Evolutionary conservation across 2,888 invertebrate genomes (phyloP).

Genomic region (Disparrhopalites patrizii): DNA sequence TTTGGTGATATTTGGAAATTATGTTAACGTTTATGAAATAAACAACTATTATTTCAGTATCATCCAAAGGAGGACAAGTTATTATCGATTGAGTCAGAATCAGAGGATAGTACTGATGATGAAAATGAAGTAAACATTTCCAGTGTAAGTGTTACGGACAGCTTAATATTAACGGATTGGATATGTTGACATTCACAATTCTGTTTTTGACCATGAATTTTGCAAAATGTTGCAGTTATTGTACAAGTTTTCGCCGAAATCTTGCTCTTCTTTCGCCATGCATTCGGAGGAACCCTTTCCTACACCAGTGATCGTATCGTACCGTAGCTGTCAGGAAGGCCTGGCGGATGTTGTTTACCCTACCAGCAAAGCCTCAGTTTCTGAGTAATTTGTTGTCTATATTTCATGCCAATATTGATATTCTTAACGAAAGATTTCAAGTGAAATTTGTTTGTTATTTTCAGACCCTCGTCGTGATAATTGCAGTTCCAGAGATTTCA

Average conservation of each 20-base stretch:
- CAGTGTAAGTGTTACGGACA: background rate
- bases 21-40: background rate
- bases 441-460: too few relatives aligned
- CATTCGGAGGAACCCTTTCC: background rate
- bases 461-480: background rate
- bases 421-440: too few relatives aligned
- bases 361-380: too few relatives aligned
- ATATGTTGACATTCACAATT: too few relatives aligned
- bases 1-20: too few relatives aligned
- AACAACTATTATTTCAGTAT: slow-evolving; percentile 2
- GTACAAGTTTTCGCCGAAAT: background rate
- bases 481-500: too few relatives aligned
- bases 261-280: too few relatives aligned
- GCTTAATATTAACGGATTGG: background rate
- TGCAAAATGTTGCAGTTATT: background rate
- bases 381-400: background rate
- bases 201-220: too few relatives aligned
- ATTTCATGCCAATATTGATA: too few relatives aligned
- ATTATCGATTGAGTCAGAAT: slow-evolving; percentile 16
- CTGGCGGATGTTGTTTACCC: slow-evolving; percentile 11
- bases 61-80: slow-evolving; percentile 3
- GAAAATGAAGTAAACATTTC: slow-evolving; percentile 21
- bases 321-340: slow-evolving; percentile 18
- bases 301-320: slow-evolving; percentile 17
- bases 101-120: slow-evolving; percentile 15